Percentiles rank a stretch among this genome's conserved stretches.
phyloP scores from a whole-genome alignment of 2,113 vertebrate species.

The Spea bombifrons region DNA sequence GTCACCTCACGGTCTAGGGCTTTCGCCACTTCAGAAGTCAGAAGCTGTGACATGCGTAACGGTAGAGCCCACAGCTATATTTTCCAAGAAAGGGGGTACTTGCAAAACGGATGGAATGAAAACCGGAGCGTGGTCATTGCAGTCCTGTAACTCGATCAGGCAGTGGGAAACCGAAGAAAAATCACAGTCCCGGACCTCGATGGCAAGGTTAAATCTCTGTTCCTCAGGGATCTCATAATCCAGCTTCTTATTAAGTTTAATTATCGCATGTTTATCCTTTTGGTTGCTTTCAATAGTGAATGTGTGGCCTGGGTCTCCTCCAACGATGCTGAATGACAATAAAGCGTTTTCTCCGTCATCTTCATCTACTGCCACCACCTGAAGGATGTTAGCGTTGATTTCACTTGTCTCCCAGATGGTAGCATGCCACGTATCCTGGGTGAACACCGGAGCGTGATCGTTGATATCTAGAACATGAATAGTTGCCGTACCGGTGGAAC shows the following conservation, averaged over 20 bases:
- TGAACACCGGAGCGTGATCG: constrained; percentile 76
- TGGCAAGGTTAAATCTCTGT: constrained; percentile 79
- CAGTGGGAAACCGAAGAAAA: constrained; percentile 78
- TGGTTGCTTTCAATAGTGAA: constrained; percentile 77
- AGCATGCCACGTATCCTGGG: constrained; percentile 65
- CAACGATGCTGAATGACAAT: constrained; percentile 77
- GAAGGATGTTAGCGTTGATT: constrained; percentile 70
- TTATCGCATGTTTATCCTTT: constrained; percentile 71
- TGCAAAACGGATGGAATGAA: constrained; percentile 76
- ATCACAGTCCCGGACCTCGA: constrained; percentile 71
- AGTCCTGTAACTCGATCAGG: constrained; percentile 80
- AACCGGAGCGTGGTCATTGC: constrained; percentile 80
- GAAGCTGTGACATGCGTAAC: too few relatives aligned
- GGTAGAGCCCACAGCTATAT: too few relatives aligned
- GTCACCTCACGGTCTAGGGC: constrained; percentile 72
- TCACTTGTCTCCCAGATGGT: constrained; percentile 72
- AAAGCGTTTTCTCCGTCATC: constrained; percentile 76
- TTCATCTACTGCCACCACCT: constrained; percentile 71
- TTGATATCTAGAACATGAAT: constrained; percentile 76
- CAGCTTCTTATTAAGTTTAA: constrained; percentile 75
- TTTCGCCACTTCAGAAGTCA: constrained; percentile 62
- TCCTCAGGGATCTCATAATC: constrained; percentile 81
- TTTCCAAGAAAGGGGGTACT: constrained; percentile 65
- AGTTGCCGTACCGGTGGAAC: constrained; percentile 78
- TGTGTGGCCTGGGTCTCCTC: constrained; percentile 81